Evolutionary conservation across 2,888 invertebrate species (phyloP).

Genomic region (Parthenolecanium corni): DNA sequence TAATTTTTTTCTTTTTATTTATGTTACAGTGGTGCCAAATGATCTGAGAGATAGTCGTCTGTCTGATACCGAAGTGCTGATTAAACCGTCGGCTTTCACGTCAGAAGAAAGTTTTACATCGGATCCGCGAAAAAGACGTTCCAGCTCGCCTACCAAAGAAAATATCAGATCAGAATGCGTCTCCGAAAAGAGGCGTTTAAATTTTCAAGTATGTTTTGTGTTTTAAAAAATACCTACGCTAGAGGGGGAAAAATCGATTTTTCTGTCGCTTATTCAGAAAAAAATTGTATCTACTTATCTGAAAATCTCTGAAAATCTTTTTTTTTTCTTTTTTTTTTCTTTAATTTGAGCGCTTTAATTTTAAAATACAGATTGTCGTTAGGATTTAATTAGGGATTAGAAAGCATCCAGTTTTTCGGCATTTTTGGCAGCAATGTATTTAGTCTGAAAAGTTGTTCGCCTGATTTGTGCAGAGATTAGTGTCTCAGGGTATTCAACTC

Average conservation of each 20-base stretch:
- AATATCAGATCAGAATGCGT: background rate
- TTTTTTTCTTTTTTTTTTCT: background rate
- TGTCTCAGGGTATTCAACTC: too few species aligned
- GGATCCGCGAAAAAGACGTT: background rate
- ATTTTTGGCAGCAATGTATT: too few species aligned
- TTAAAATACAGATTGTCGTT: too few species aligned
- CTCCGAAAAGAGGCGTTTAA: slow-evolving; percentile 39
- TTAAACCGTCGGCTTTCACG: slow-evolving; percentile 31
- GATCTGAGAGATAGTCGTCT: slow-evolving; percentile 40
- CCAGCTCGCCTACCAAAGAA: slow-evolving; percentile 6
- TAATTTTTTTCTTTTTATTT: background rate
- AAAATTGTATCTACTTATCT: too few species aligned
- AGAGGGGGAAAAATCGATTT: background rate
- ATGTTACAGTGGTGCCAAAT: slow-evolving; percentile 39
- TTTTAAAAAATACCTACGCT: background rate
- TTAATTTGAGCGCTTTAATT: too few species aligned
- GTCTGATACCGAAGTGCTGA: slow-evolving; percentile 33
- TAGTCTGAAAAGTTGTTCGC: too few species aligned
- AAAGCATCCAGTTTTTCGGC: too few species aligned
- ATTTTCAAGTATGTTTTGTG: slow-evolving; percentile 39
- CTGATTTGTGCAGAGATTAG: too few species aligned
- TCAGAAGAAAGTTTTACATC: slow-evolving; percentile 18
- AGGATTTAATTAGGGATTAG: too few species aligned
- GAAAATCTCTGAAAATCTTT: too few species aligned
- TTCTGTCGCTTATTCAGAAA: too few species aligned